Base-by-base conservation (phyloP, 2,888 invertebrate genomes). In the Lobophora halterata region DNA sequence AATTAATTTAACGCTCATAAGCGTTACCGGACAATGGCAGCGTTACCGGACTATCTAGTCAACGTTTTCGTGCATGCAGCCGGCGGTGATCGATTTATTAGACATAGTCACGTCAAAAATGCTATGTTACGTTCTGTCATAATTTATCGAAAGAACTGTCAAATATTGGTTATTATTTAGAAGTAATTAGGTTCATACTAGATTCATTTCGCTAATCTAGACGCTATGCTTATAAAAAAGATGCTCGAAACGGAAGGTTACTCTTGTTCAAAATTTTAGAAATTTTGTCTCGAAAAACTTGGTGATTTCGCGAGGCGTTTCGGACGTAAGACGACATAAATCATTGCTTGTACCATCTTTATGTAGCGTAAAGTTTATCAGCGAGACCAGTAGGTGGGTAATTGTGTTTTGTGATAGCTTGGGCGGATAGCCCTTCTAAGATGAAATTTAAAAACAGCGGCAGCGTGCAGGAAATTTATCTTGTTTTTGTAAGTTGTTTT, bases 221-320 rank as follows among this genome's bases (percentile, higher is more conserved):
- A 24, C 38, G 38, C 38, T 32, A 17, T 6, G 38, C 32, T 32
- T 27, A 10, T 13, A 20, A 12, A 3, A 16, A 16, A 12, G 5
- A 4, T 23, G 23, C 32, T 27, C 32, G 34, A 43, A 50, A 61
- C 66, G 60, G 58, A 66, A 71, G 62, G 67, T 72, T 79, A 73
- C 74, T 83, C n/a, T n/a, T n/a, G n/a, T n/a, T 79, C 71, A 78
- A 73, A 81, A 82, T 80, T 86, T 83, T 78, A 79, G 81, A 81
- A 80, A 81, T 77, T 79, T 76, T 68, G 68, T 68, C 66, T 52
- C 66, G 67, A 64, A 65, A 58, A 83, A 82, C 75, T 83, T 81
- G 54, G 70, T 70, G 74, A 79, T 79, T 79, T 72, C 58, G 48
- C 58, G 48, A 63, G 51, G 56, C 65, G 56, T 61, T 64, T 71